Conservation (phyloP, 2,888 invertebrate genomes). For the Eupeodes latifasciatus region DNA sequence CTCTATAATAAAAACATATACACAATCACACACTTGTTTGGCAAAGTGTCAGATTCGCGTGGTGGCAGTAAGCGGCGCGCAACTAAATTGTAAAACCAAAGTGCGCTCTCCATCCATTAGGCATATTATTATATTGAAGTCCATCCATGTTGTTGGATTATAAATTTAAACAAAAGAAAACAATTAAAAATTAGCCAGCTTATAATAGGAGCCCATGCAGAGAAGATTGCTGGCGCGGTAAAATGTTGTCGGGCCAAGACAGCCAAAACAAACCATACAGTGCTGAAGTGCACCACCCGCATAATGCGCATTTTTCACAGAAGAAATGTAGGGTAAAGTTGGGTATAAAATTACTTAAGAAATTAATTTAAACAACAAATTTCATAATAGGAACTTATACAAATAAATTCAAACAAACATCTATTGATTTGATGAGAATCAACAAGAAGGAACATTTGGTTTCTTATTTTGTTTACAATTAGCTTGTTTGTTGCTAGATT, state of each 20-base stretch:
- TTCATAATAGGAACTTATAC: too few species aligned
- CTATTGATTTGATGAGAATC: constrained; percentile 1
- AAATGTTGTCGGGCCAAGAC: constrained; percentile 33
- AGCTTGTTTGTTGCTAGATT: too few species aligned
- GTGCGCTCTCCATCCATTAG: constrained; percentile 56
- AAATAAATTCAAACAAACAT: neutral
- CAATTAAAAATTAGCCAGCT: constrained; percentile 27
- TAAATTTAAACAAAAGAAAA: constrained; percentile 37
- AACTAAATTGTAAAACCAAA: neutral
- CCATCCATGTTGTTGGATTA: constrained; percentile 54
- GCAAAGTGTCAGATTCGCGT: constrained; percentile 59
- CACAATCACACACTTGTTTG: constrained; percentile 44
- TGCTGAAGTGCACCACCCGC: constrained; percentile 31
- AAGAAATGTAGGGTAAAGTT: neutral
- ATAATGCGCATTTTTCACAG: constrained; percentile 9
- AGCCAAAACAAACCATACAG: neutral
- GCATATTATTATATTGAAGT: constrained; percentile 54
- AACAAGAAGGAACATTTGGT: neutral
- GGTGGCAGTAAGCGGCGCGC: constrained; percentile 14
- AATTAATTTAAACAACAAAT: too few species aligned
- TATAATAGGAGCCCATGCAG: constrained; percentile 24
- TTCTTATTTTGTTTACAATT: neutral
- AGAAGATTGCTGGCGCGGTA: constrained; percentile 25
- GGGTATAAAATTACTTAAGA: neutral
- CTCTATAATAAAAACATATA: constrained; percentile 29